These are phyloP conservation scores for Nyctalus aviator DNA, from an alignment of 2,797 vertebrate genomes.

Conservation along the genomic window DNA sequence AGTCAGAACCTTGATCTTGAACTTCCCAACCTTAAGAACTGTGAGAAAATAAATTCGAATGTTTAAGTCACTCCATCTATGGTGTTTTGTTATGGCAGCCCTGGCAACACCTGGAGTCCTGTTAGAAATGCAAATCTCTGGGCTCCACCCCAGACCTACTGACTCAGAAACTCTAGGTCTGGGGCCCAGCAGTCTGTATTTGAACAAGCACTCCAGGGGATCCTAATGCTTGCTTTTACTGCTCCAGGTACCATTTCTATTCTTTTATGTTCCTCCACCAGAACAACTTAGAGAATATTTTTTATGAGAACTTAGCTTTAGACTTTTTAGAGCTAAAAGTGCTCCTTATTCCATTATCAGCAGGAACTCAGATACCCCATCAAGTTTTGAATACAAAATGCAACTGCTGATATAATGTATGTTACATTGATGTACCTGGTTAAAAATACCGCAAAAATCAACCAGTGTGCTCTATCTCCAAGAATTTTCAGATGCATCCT, in stretches of 20 bases:
- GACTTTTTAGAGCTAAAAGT: conserved; percentile 24
- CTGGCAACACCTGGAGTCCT: neutral
- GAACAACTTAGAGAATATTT: conserved; percentile 24
- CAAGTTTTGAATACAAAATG: conserved; percentile 42
- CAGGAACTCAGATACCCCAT: neutral
- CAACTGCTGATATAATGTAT: neutral
- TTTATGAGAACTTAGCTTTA: neutral
- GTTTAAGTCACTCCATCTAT: neutral
- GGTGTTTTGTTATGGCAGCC: neutral
- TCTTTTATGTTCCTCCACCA: neutral
- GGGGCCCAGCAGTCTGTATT: neutral
- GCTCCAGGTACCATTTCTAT: neutral
- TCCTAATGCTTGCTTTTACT: neutral
- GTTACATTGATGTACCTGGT: neutral
- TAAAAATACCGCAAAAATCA: conserved; percentile 9
- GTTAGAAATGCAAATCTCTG: neutral
- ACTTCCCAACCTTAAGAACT: neutral
- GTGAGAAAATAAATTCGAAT: neutral
- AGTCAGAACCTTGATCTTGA: neutral
- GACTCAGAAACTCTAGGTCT: neutral
- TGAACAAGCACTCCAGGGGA: neutral
- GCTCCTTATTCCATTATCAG: neutral
- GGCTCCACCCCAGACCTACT: neutral
- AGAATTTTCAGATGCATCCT: conserved; percentile 24
- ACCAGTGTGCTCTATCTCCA: neutral